phyloP scores from a whole-genome alignment of 2,888 invertebrate genomes.

The Drosophila anceps region DNA sequence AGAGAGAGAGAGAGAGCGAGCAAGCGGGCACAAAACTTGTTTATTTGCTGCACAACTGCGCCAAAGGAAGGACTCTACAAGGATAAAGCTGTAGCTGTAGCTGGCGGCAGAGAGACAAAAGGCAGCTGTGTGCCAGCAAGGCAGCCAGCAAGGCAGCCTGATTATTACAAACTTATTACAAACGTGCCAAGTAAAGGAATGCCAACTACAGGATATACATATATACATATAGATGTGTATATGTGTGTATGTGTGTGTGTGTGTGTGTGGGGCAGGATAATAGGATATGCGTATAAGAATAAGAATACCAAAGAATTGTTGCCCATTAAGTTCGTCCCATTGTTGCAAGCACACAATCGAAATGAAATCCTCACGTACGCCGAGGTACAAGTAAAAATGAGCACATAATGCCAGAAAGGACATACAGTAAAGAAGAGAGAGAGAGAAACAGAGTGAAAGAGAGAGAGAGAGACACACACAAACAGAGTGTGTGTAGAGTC shows the following conservation, averaged over 20 bases:
- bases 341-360: conserved; percentile 61
- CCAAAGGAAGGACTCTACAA: conserved; percentile 39
- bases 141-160: conserved; percentile 53
- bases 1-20: not conserved
- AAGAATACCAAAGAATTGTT: conserved; percentile 48
- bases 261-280: conserved; percentile 12
- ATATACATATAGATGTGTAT: conserved; percentile 1
- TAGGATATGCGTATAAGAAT: conserved; percentile 29
- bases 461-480: not conserved
- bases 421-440: conserved; percentile 11
- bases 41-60: conserved; percentile 59
- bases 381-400: conserved; percentile 61
- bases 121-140: conserved; percentile 42
- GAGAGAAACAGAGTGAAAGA: conserved; percentile 6
- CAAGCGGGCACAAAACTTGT: conserved; percentile 49
- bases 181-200: conserved; percentile 55
- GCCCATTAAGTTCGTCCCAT: conserved; percentile 54
- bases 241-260: not conserved
- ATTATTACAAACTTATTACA: conserved; percentile 69
- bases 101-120: conserved; percentile 37
- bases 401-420: conserved; percentile 50
- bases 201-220: conserved; percentile 34
- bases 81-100: conserved; percentile 43
- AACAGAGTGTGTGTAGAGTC: not conserved
- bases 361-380: conserved; percentile 68